Conservation (phyloP, 2,113 vertebrate species). For the Notothenia coriiceps region DNA sequence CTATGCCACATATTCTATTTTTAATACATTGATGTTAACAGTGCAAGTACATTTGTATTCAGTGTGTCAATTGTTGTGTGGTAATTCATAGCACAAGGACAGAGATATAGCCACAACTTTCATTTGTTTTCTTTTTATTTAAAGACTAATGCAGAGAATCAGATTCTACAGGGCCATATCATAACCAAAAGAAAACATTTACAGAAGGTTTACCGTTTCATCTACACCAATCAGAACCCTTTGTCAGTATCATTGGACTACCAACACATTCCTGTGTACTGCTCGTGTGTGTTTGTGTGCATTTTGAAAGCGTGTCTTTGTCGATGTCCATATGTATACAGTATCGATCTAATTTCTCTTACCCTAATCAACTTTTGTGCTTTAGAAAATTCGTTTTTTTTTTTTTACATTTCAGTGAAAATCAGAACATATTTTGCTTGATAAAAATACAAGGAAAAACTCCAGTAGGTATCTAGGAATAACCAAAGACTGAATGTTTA, state of each 20-base stretch:
- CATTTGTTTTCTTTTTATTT: conserved; percentile 84
- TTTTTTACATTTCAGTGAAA: conserved; percentile 80
- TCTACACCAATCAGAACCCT: conserved; percentile 69
- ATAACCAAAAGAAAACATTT: conserved; percentile 84
- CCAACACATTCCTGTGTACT: conserved; percentile 65
- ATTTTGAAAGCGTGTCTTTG: conserved; percentile 51
- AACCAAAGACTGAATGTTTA: conserved; percentile 75
- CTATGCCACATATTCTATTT: not conserved
- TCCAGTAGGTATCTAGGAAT: conserved; percentile 74
- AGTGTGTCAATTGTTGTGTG: not conserved
- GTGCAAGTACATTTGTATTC: not conserved
- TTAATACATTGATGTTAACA: not conserved
- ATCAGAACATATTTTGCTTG: conserved; percentile 75
- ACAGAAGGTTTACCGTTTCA: conserved; percentile 79
- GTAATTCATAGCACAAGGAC: conserved; percentile 33
- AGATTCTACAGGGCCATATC: conserved; percentile 85
- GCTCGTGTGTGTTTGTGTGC: conserved; percentile 52
- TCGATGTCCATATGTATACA: conserved; percentile 57
- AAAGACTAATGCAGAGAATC: conserved; percentile 86
- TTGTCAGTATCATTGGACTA: conserved; percentile 53
- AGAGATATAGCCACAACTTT: conserved; percentile 42
- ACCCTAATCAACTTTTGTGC: conserved; percentile 76
- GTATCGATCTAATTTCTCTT: conserved; percentile 45
- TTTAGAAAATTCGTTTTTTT: conserved; percentile 77
- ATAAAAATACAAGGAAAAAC: conserved; percentile 78